Conservation (phyloP, 2,797 vertebrate species). For the Spea hammondii region DNA sequence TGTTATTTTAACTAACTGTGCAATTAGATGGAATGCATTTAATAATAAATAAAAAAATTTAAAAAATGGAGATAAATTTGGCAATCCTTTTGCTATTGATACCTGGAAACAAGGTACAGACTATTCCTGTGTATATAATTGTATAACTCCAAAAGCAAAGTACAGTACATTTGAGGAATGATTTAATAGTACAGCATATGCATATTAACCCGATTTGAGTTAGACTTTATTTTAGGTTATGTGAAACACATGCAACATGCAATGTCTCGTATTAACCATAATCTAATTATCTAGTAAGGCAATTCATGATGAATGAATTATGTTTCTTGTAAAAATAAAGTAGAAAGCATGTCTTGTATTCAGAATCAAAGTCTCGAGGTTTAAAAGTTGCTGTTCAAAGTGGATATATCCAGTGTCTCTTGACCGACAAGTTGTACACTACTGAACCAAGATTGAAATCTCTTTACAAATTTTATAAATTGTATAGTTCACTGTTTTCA, state of each 20-base stretch:
- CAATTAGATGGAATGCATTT: too few relatives aligned
- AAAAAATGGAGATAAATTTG: too few relatives aligned
- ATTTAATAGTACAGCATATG: conserved; percentile 16
- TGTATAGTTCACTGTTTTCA: neutral
- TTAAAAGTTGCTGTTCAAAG: conserved; percentile 5
- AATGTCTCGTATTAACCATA: conserved; percentile 35
- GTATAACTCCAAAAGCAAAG: conserved; percentile 9
- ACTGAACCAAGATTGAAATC: neutral
- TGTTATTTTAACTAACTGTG: too few relatives aligned
- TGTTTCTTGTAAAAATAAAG: neutral
- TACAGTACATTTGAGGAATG: conserved; percentile 26
- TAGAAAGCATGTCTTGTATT: conserved; percentile 4
- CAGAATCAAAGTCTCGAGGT: conserved; percentile 4
- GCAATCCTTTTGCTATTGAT: too few relatives aligned
- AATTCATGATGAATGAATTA: conserved; percentile 1
- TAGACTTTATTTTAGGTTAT: neutral
- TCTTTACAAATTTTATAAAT: too few relatives aligned
- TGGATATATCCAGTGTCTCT: neutral
- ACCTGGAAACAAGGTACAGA: too few relatives aligned
- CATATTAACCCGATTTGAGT: neutral
- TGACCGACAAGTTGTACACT: neutral
- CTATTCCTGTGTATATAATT: too few relatives aligned
- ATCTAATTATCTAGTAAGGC: conserved; percentile 20
- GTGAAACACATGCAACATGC: conserved; percentile 34
- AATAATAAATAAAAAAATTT: too few relatives aligned